Percentiles rank a stretch among this genome's conserved stretches.
phyloP scores from a whole-genome alignment of 2,797 vertebrate genomes.

The Anisognathus igniventris region DNA sequence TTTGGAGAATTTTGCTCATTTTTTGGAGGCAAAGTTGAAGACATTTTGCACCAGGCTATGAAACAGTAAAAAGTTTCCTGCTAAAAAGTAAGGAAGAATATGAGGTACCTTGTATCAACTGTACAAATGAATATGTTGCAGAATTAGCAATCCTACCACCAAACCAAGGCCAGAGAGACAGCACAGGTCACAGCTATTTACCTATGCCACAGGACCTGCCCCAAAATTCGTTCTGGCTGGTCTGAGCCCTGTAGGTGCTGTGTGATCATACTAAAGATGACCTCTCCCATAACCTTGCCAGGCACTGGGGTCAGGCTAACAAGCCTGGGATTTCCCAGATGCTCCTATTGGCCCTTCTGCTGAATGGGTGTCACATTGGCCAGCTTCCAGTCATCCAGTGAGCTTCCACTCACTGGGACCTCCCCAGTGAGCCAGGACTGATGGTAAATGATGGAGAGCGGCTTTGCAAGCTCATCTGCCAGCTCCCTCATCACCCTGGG shows the following conservation, averaged over 20 bases:
- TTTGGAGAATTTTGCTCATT: background rate
- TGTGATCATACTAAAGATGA: background rate
- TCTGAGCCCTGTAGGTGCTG: background rate
- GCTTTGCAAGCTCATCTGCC: background rate
- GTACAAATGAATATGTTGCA: background rate
- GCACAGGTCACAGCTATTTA: background rate
- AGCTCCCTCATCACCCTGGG: background rate
- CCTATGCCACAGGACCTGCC: background rate
- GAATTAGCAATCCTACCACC: background rate
- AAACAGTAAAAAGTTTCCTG: background rate
- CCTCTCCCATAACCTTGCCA: background rate
- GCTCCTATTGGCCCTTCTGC: background rate
- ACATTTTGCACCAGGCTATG: background rate
- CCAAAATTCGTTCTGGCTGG: background rate
- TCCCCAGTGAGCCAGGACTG: background rate
- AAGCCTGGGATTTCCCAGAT: too few relatives aligned
- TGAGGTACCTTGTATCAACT: background rate
- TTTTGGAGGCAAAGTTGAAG: background rate
- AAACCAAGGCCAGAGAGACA: background rate
- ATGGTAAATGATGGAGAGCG: fast-evolving
- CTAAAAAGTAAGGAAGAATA: background rate
- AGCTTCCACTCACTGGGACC: background rate
- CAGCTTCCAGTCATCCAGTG: background rate
- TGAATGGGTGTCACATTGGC: background rate
- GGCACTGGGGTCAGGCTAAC: background rate